Percentiles rank a stretch among this genome's conserved stretches.
phyloP scores from a whole-genome alignment of 2,113 vertebrate species.

The Caranx ignobilis region DNA sequence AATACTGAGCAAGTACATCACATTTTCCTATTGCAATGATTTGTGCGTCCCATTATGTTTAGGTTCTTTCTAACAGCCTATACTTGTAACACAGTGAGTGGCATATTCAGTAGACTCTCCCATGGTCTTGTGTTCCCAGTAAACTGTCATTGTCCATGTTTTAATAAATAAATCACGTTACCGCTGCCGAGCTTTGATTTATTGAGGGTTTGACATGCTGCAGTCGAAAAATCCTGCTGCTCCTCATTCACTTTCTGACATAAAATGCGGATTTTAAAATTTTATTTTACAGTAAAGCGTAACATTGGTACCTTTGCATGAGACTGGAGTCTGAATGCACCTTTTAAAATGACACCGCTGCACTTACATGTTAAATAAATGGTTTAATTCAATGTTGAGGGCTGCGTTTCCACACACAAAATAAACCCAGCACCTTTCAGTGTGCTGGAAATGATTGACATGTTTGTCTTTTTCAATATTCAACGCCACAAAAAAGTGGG shows the following conservation, averaged over 20 bases:
- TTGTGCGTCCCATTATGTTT: slow-evolving; percentile 9
- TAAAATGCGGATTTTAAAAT: background rate
- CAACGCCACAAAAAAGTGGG: background rate
- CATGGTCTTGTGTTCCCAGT: slow-evolving; percentile 50
- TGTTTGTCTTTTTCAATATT: background rate
- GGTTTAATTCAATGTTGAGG: no score
- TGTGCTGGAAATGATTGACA: background rate
- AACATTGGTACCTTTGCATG: background rate
- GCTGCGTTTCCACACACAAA: no score
- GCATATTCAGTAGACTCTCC: slow-evolving; percentile 24
- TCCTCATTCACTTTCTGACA: background rate
- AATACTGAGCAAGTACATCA: background rate
- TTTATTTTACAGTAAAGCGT: background rate
- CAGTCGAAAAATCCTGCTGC: no score
- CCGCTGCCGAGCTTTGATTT: slow-evolving; percentile 13
- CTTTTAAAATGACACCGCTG: background rate
- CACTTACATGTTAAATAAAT: background rate
- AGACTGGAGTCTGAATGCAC: background rate
- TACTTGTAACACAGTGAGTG: slow-evolving; percentile 33
- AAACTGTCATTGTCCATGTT: slow-evolving; percentile 51
- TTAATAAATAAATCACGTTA: slow-evolving; percentile 58
- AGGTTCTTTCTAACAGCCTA: slow-evolving; percentile 18
- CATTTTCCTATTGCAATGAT: background rate
- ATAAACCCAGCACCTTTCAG: no score
- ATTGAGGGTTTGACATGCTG: background rate